These are phyloP conservation scores for Dicrurus megarhynchus DNA, from an alignment of 2,113 vertebrate species.

Conservation along the genomic window DNA sequence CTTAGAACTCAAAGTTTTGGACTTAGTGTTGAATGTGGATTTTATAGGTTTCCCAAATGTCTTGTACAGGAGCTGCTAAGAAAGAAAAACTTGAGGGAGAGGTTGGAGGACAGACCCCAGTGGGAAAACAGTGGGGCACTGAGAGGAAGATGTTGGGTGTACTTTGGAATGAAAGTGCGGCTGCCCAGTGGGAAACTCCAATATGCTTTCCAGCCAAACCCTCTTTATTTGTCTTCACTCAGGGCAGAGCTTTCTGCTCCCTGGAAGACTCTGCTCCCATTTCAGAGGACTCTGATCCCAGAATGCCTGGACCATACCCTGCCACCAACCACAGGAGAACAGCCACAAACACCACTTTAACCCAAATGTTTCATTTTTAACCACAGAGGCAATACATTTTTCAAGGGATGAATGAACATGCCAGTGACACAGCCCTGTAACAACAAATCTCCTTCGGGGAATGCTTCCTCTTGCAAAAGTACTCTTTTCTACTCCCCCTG, in stretches of 20 bases:
- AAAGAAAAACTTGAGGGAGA: not conserved
- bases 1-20: not conserved
- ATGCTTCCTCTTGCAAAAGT: not conserved
- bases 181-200: not conserved
- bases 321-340: constrained; percentile 5
- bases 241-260: not conserved
- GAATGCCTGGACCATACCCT: not conserved
- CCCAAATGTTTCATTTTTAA: constrained; percentile 12
- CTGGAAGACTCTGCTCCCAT: not conserved
- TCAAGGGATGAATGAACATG: not conserved
- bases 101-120: not conserved
- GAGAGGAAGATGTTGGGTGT: not conserved
- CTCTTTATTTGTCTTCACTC: not conserved
- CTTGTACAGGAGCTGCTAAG: constrained; percentile 12
- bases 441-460: not conserved
- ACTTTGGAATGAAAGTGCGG: not conserved
- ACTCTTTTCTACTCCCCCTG: not conserved
- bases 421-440: not conserved
- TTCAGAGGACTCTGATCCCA: not conserved
- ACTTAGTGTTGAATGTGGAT: not conserved
- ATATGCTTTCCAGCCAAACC: not conserved
- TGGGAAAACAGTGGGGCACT: not conserved
- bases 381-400: not conserved
- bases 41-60: constrained; percentile 36
- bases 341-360: constrained; percentile 7